A percentile compares a stretch with the other conserved stretches of the same genome.
Evolutionary conservation across 2,113 vertebrate species (phyloP).

Genomic region (Podilymbus podiceps): DNA sequence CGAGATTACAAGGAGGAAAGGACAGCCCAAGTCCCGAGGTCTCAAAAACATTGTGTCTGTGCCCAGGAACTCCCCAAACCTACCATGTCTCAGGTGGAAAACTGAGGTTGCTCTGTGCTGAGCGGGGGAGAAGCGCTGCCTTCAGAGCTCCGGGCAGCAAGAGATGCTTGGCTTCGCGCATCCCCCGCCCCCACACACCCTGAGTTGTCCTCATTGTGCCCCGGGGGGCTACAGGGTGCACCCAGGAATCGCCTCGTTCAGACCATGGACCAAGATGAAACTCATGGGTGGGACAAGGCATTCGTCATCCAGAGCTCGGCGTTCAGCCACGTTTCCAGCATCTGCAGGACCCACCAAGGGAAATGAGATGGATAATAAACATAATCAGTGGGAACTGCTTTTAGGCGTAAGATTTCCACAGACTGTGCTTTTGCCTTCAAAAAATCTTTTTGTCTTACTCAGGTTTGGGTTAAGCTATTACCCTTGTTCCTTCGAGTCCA

Average conservation of each 20-base stretch:
- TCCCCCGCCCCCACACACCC: too few species aligned
- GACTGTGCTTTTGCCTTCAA: neutral
- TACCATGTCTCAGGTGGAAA: neutral
- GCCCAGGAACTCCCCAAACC: neutral
- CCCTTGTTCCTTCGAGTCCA: neutral
- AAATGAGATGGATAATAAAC: neutral
- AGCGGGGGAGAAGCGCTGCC: neutral
- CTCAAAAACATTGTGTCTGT: neutral
- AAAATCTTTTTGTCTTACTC: neutral
- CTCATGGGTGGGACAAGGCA: neutral
- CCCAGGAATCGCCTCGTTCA: neutral
- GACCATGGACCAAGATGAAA: neutral
- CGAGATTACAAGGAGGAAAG: neutral
- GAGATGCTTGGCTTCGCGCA: too few species aligned
- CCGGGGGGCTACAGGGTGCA: neutral
- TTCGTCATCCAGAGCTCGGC: fast-evolving
- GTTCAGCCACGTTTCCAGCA: neutral
- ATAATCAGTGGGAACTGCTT: neutral
- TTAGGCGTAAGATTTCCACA: neutral
- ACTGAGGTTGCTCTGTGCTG: neutral
- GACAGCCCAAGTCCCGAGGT: neutral
- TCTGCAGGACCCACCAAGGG: neutral
- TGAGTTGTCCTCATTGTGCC: neutral
- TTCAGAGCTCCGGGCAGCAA: neutral
- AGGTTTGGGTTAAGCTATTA: neutral